These are phyloP conservation scores for Rhyacophila brunnea DNA, from an alignment of 1,140 invertebrate genomes.

Conservation along the genomic window DNA sequence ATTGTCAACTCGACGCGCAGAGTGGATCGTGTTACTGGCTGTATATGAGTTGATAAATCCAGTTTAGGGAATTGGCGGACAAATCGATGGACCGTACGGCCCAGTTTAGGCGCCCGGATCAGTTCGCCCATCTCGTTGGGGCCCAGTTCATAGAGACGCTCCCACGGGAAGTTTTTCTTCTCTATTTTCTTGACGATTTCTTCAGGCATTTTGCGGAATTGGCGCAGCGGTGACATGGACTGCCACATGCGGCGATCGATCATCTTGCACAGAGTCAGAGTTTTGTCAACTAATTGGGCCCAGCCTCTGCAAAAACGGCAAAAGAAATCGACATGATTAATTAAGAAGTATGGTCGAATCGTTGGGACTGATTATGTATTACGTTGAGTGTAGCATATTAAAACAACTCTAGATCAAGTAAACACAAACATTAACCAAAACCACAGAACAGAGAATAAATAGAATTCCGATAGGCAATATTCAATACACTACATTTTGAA, in stretches of 20 bases:
- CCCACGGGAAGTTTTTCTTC: slow-evolving; percentile 96
- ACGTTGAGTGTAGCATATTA: too few relatives aligned
- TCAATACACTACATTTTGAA: too few relatives aligned
- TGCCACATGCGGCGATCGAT: slow-evolving; percentile 99
- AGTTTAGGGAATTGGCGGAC: slow-evolving; percentile 97
- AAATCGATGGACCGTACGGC: slow-evolving; percentile 97
- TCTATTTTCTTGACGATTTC: slow-evolving; percentile 98
- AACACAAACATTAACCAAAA: too few relatives aligned
- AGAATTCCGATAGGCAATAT: too few relatives aligned
- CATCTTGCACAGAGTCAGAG: slow-evolving; percentile 97
- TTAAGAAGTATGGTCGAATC: too few relatives aligned
- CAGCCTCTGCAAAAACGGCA: slow-evolving; percentile 78
- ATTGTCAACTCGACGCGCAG: slow-evolving; percentile 94
- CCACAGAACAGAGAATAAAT: too few relatives aligned
- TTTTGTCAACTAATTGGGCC: slow-evolving; percentile 97
- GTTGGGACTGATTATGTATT: too few relatives aligned
- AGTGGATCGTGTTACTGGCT: slow-evolving; percentile 95
- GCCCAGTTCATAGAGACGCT: slow-evolving; percentile 92
- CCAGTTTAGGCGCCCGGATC: slow-evolving; percentile 92
- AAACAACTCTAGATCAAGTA: too few relatives aligned
- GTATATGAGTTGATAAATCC: slow-evolving; percentile 92
- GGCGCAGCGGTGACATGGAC: slow-evolving; percentile 96
- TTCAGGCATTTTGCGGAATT: slow-evolving; percentile 97
- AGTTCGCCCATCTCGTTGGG: slow-evolving; percentile 98
- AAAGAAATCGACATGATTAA: too few relatives aligned